Base-by-base conservation (phyloP, 2,888 invertebrate genomes). In the Sinelater perroti region DNA sequence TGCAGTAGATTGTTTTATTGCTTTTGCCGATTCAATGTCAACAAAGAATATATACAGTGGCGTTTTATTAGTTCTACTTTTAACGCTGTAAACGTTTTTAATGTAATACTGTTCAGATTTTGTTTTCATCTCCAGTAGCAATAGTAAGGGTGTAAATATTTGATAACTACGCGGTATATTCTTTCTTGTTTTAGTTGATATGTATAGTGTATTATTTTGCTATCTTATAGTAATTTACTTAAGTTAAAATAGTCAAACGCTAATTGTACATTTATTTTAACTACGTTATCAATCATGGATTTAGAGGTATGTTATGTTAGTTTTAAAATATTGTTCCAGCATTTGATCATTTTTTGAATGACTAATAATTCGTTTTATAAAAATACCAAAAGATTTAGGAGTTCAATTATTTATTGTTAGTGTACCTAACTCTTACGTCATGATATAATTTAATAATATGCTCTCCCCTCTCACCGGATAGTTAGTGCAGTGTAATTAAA, bases 131-230 rank as follows among this genome's bases (percentile, higher is more conserved):
- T 13, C 10, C 14, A 13, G 11, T 35, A 8, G 35, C 8, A 3
- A 35, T 3, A 16, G 35, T 35, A 16, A n/a, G 35, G 35, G n/a
- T 35, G 35, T 13, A 6, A 35, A 35, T 35, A 16, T 35, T 7
- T 35, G 35, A 35, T 35, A 7, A 35, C 35, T 35, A 35, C 35
- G 10, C 35, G 35, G n/a, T 5, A 35, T 4, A 16, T 3, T 6
- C 16, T 35, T 3, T 35, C 35, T 35, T 35, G 35, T 35, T 35
- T 35, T 13, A 35, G 16, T 11, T 35, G 35, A 16, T 35, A 35
- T 5, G 35, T 35, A 13, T 35, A 3, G 11, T 11, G 35, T 35
- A 35, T n/a, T 35, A 35, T 35, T 35, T 35, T 35, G 5, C 16
- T 35, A 5, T 35, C 35, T 3, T 35, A 16, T 16, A 35, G 35